Percentiles rank a stretch among this genome's conserved stretches.
phyloP scores from a whole-genome alignment of 2,113 vertebrate species.

The Xerus inauris region DNA sequence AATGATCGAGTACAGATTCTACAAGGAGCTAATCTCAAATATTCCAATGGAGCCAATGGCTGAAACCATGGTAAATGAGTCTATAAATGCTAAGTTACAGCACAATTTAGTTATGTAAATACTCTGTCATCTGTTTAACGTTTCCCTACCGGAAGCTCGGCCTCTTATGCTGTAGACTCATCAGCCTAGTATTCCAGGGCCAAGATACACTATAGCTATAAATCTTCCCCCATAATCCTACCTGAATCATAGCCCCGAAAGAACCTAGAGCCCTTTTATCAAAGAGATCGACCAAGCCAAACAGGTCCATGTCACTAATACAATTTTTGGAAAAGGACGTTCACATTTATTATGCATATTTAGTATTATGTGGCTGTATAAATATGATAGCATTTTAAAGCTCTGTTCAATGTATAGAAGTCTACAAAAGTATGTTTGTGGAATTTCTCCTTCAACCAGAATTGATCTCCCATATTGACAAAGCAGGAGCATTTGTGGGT shows the following conservation, averaged over 20 bases:
- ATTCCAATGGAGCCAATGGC: background rate
- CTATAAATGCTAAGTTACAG: background rate
- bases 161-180: background rate
- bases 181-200: background rate
- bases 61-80: background rate
- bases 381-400: background rate
- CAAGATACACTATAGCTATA: background rate
- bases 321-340: conserved; percentile 11
- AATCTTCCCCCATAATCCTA: background rate
- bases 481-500: background rate
- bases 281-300: background rate
- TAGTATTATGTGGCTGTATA: background rate
- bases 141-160: background rate
- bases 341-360: background rate
- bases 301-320: background rate
- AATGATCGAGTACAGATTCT: background rate
- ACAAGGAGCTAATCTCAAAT: background rate
- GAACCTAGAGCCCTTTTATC: background rate
- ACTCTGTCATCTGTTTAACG: background rate
- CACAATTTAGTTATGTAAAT: background rate
- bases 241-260: background rate
- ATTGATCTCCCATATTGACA: background rate
- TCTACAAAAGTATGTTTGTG: background rate
- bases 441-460: background rate
- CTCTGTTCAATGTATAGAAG: background rate